These are phyloP conservation scores for Gadopsis marmoratus DNA, from an alignment of 2,797 vertebrate species.

Conservation along the genomic window DNA sequence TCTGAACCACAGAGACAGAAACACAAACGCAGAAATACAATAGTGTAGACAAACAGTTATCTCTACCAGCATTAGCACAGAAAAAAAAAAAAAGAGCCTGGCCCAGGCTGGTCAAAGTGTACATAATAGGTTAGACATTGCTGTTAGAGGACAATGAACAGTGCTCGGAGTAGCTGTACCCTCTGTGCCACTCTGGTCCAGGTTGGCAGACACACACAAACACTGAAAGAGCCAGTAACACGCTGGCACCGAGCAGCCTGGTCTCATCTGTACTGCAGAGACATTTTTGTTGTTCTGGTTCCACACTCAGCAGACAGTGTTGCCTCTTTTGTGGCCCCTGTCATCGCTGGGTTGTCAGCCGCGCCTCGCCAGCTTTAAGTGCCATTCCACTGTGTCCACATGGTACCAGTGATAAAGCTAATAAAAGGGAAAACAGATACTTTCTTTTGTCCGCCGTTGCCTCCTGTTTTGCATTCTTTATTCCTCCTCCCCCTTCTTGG, in stretches of 20 bases:
- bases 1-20: constrained; percentile 26
- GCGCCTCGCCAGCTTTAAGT: constrained; percentile 54
- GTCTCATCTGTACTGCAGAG: constrained; percentile 68
- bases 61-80: constrained; percentile 48
- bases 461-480: constrained; percentile 60
- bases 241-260: constrained; percentile 71
- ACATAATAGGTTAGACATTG: constrained; percentile 47
- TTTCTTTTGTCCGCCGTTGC: constrained; percentile 43
- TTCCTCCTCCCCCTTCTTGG: constrained; percentile 29
- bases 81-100: constrained; percentile 27
- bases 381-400: constrained; percentile 53
- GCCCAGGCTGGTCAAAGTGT: constrained; percentile 37
- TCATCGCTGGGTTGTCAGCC: constrained; percentile 46
- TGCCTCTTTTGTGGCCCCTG: constrained; percentile 73
- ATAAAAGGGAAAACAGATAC: constrained; percentile 58
- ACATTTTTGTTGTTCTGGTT: constrained; percentile 65
- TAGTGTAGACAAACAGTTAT: constrained; percentile 39
- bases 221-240: constrained; percentile 72
- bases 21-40: constrained; percentile 34
- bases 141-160: constrained; percentile 66
- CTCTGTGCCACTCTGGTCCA: constrained; percentile 71
- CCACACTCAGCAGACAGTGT: constrained; percentile 60
- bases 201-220: constrained; percentile 68
- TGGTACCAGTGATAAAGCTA: constrained; percentile 62
- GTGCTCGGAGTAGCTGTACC: constrained; percentile 50